Conservation (phyloP, 2,888 invertebrate genomes). For the Trichacis sp. region DNA sequence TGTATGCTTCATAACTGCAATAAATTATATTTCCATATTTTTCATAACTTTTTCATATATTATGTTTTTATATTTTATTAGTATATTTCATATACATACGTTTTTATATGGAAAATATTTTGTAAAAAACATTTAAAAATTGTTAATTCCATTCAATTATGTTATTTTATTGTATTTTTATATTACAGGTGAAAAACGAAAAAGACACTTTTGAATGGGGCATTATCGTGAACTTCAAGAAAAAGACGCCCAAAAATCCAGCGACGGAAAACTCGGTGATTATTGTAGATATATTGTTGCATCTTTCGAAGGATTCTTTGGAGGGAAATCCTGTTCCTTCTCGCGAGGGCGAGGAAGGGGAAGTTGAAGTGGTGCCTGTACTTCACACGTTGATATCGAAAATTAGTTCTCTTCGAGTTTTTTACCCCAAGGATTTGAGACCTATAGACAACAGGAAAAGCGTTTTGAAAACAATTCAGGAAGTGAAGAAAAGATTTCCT, state of each 20-base stretch:
- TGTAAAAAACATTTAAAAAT: conserved; percentile 3
- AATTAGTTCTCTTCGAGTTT: conserved; percentile 90
- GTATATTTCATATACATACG: not conserved
- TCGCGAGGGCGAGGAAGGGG: conserved; percentile 78
- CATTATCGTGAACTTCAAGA: conserved; percentile 92
- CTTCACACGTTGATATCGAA: conserved; percentile 84
- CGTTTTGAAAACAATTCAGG: conserved; percentile 86
- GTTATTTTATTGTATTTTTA: conserved; percentile 21
- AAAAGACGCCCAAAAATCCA: conserved; percentile 72
- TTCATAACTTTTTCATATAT: too few species aligned
- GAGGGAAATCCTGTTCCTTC: conserved; percentile 79
- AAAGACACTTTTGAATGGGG: conserved; percentile 96
- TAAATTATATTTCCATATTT: too few species aligned
- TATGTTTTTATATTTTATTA: too few species aligned
- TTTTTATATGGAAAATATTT: conserved; percentile 1
- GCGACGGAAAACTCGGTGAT: conserved; percentile 73
- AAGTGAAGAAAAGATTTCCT: conserved; percentile 91
- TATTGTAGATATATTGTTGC: conserved; percentile 85
- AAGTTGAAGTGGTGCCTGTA: conserved; percentile 91
- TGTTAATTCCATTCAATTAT: not conserved
- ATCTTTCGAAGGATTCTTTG: conserved; percentile 78
- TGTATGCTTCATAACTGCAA: conserved; percentile 40
- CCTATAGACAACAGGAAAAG: conserved; percentile 87
- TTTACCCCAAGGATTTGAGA: conserved; percentile 90
- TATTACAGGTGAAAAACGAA: conserved; percentile 80